phyloP scores from a whole-genome alignment of 2,797 vertebrate genomes.

The Scyliorhinus canicula region DNA sequence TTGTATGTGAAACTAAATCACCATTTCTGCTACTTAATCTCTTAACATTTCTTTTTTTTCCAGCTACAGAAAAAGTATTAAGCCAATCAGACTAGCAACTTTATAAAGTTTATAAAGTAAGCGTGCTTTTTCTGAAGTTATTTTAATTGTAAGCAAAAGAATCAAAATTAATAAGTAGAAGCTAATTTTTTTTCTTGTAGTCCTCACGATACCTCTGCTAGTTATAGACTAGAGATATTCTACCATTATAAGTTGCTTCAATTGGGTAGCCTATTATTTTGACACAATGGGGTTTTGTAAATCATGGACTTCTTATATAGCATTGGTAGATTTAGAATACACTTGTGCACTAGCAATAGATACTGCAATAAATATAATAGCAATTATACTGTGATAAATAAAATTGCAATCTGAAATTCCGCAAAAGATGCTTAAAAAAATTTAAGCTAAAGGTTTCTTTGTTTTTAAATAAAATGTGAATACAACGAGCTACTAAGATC shows the following conservation, averaged over 20 bases:
- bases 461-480: background rate
- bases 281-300: background rate
- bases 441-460: background rate
- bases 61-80: background rate
- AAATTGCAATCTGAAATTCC: conserved; percentile 2
- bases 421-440: background rate
- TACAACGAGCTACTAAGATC: background rate
- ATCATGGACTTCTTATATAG: background rate
- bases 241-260: background rate
- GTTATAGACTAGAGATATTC: background rate
- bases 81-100: background rate
- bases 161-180: background rate
- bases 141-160: background rate
- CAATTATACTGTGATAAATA: background rate
- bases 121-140: background rate
- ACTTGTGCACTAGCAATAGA: background rate
- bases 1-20: background rate
- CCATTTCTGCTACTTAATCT: background rate
- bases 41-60: background rate
- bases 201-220: background rate
- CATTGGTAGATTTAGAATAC: background rate
- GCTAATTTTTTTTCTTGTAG: background rate
- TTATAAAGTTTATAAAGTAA: too few relatives aligned
- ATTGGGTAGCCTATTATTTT: background rate
- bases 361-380: background rate